Percentiles rank a stretch among this genome's conserved stretches.
These are phyloP conservation scores for Rhinopomastus cyanomelas DNA, from an alignment of 2,113 vertebrate genomes.

Conservation along the genomic window DNA sequence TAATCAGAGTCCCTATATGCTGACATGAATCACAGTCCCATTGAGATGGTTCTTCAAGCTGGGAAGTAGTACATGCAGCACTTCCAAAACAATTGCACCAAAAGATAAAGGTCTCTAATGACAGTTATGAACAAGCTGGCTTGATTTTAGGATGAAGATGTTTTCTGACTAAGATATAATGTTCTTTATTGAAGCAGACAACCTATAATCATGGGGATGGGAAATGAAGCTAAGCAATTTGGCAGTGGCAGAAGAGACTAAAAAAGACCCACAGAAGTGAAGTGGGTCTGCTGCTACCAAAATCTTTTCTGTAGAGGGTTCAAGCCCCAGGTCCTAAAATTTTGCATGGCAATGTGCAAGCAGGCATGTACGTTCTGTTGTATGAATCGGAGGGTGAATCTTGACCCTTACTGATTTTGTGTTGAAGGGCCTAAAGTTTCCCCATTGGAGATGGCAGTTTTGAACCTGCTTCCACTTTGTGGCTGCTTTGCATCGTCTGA, in stretches of 20 bases:
- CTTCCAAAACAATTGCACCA: background rate
- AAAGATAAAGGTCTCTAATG: background rate
- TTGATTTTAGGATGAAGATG: background rate
- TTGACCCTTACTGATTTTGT: background rate
- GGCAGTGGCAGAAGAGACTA: background rate
- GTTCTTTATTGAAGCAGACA: background rate
- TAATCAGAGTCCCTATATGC: background rate
- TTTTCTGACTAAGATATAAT: background rate
- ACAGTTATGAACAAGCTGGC: background rate
- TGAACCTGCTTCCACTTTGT: background rate
- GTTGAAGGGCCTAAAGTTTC: background rate
- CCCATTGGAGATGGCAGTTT: background rate
- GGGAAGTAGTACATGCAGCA: background rate
- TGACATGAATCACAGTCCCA: background rate
- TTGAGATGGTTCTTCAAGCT: background rate
- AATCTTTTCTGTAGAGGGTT: background rate
- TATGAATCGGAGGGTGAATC: background rate
- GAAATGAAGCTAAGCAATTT: background rate
- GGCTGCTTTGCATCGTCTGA: accelerated
- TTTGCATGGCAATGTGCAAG: background rate
- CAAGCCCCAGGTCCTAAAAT: background rate
- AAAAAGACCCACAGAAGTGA: background rate
- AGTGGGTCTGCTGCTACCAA: accelerated
- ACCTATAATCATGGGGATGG: background rate
- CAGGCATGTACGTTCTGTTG: accelerated